Evolutionary conservation across 2,113 vertebrate genomes (phyloP).

Genomic region (Oxygymnocypris stewartii): DNA sequence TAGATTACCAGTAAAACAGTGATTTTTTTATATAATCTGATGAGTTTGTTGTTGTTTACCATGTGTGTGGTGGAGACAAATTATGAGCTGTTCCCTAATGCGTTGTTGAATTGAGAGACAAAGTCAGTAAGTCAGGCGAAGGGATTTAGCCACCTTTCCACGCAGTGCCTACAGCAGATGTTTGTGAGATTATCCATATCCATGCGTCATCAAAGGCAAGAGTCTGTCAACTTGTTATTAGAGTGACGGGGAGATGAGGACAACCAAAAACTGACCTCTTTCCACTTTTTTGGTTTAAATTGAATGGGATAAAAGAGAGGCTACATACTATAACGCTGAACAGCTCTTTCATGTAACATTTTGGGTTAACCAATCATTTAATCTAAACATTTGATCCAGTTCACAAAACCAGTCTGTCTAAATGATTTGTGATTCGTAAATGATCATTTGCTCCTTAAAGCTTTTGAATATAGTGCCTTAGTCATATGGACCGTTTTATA

Average conservation of each 20-base stretch:
- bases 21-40: slow-evolving; percentile 19
- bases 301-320: background rate
- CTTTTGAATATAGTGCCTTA: background rate
- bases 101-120: slow-evolving; percentile 40
- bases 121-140: slow-evolving; percentile 30
- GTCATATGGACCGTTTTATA: background rate
- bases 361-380: background rate
- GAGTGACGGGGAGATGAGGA: background rate
- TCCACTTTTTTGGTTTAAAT: background rate
- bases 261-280: background rate
- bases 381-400: background rate
- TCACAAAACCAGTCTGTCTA: background rate
- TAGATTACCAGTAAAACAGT: background rate
- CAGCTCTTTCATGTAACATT: background rate
- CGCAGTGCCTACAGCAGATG: slow-evolving; percentile 52
- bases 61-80: slow-evolving; percentile 3
- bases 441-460: background rate
- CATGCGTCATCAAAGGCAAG: slow-evolving; percentile 7
- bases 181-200: slow-evolving; percentile 46
- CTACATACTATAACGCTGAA: background rate
- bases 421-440: too few relatives aligned
- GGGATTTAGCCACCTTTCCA: slow-evolving; percentile 18
- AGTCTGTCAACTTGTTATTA: slow-evolving; percentile 5
- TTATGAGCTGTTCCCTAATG: background rate
- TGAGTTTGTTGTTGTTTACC: slow-evolving; percentile 7